A percentile compares a stretch with the other conserved stretches of the same genome.
phyloP scores from a whole-genome alignment of 2,797 vertebrate genomes.

The Arrhamphus sclerolepis region DNA sequence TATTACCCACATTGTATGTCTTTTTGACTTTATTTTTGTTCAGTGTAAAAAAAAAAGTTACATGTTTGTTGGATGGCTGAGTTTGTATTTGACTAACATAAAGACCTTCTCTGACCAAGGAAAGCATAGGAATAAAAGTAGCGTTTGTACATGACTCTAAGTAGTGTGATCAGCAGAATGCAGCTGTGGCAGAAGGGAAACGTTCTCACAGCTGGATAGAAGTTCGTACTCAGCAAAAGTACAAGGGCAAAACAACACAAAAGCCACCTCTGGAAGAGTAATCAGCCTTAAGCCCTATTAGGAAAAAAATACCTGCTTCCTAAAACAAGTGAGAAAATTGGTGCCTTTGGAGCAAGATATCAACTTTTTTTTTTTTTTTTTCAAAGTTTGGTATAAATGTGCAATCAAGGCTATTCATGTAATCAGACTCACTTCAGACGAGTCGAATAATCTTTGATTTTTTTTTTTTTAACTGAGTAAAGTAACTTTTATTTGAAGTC shows the following conservation, averaged over 20 bases:
- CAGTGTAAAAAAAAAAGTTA: too few species aligned
- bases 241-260: conserved; percentile 49
- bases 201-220: conserved; percentile 11
- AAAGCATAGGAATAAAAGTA: too few species aligned
- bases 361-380: conserved; percentile 27
- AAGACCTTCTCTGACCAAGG: too few species aligned
- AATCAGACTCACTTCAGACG: conserved; percentile 33
- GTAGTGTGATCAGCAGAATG: too few species aligned
- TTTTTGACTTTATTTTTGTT: too few species aligned
- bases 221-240: conserved; percentile 28
- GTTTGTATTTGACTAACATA: too few species aligned
- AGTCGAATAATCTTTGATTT: conserved; percentile 22
- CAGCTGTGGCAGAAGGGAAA: not conserved
- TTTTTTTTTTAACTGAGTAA: conserved; percentile 13
- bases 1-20: too few species aligned
- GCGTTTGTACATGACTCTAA: too few species aligned
- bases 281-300: conserved; percentile 30
- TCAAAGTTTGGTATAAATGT: conserved; percentile 40
- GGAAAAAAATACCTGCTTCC: conserved; percentile 32
- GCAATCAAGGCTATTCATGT: conserved; percentile 59
- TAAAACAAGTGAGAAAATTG: conserved; percentile 22
- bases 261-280: conserved; percentile 30
- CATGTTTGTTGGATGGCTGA: too few species aligned
- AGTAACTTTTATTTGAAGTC: conserved; percentile 14
- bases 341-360: conserved; percentile 16